Percentiles rank a stretch among this genome's conserved stretches.
These are phyloP conservation scores for Alligator sinensis DNA, from an alignment of 2,113 vertebrate genomes.

Conservation along the genomic window DNA sequence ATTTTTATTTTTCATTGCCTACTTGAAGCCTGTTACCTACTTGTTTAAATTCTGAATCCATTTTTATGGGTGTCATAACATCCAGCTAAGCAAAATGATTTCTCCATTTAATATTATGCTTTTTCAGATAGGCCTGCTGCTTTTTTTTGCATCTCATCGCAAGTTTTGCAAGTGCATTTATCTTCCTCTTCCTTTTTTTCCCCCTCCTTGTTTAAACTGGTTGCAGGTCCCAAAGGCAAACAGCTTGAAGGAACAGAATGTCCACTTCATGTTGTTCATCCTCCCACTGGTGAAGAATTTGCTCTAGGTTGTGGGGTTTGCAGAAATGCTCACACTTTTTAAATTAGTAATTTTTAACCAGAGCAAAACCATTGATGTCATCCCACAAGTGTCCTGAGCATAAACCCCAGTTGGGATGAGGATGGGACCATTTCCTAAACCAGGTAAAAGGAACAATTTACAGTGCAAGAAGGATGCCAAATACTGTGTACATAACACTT, in stretches of 20 bases:
- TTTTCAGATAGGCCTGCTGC: neutral
- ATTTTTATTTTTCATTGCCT: neutral
- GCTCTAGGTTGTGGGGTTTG: constrained; percentile 98
- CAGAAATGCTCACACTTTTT: constrained; percentile 99
- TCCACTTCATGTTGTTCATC: constrained; percentile 97
- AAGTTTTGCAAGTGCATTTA: constrained; percentile 2
- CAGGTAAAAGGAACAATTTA: constrained; percentile 79
- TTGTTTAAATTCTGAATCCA: neutral
- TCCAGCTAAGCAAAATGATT: neutral
- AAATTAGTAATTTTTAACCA: constrained; percentile 78
- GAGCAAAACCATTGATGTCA: constrained; percentile 76
- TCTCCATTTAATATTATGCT: neutral
- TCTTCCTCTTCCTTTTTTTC: neutral
- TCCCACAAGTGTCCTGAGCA: constrained; percentile 73
- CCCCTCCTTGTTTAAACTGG: constrained; percentile 1
- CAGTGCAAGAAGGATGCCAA: constrained; percentile 84
- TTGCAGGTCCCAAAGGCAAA: constrained; percentile 96
- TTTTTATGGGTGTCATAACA: neutral
- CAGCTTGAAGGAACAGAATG: constrained; percentile 98
- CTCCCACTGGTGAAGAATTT: constrained; percentile 97
- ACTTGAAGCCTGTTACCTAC: neutral
- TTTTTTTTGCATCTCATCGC: too few relatives aligned
- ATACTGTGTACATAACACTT: constrained; percentile 85
- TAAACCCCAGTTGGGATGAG: constrained; percentile 76
- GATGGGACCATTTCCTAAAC: constrained; percentile 85